phyloP scores from a whole-genome alignment of 2,113 vertebrate species.

The Tachuris rubrigastra region DNA sequence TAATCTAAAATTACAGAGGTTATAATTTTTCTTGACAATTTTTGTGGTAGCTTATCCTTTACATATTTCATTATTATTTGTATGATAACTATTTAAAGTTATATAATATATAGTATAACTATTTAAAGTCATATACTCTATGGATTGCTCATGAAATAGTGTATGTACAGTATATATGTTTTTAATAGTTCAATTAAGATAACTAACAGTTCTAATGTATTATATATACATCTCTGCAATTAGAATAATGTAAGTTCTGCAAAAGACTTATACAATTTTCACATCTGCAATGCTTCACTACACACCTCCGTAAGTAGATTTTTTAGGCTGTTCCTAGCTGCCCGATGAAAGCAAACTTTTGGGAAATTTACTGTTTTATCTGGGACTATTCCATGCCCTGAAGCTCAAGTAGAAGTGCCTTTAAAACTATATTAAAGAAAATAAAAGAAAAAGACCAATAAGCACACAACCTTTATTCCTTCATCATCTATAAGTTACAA shows the following conservation, averaged over 20 bases:
- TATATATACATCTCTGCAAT: not conserved
- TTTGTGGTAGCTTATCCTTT: not conserved
- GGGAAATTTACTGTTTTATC: not conserved
- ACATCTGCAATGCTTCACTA: not conserved
- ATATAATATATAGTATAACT: too few relatives aligned
- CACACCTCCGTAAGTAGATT: not conserved
- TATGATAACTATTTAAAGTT: slow-evolving; percentile 4
- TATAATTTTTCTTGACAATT: not conserved
- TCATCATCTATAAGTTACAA: not conserved
- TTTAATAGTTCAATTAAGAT: slow-evolving; percentile 32
- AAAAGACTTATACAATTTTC: not conserved
- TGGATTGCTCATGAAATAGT: not conserved
- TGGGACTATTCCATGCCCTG: not conserved
- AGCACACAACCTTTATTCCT: not conserved
- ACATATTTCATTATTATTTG: slow-evolving; percentile 29
- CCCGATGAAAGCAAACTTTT: not conserved
- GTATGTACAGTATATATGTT: not conserved
- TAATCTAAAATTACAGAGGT: not conserved
- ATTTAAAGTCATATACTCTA: not conserved
- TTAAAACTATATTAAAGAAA: not conserved
- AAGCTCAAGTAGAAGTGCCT: not conserved
- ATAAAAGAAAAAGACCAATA: not conserved
- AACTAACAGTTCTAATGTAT: not conserved
- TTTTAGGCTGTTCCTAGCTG: not conserved
- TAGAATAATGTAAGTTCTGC: not conserved